Conservation (phyloP, 2,888 invertebrate species). For the Candidula unifasciata region DNA sequence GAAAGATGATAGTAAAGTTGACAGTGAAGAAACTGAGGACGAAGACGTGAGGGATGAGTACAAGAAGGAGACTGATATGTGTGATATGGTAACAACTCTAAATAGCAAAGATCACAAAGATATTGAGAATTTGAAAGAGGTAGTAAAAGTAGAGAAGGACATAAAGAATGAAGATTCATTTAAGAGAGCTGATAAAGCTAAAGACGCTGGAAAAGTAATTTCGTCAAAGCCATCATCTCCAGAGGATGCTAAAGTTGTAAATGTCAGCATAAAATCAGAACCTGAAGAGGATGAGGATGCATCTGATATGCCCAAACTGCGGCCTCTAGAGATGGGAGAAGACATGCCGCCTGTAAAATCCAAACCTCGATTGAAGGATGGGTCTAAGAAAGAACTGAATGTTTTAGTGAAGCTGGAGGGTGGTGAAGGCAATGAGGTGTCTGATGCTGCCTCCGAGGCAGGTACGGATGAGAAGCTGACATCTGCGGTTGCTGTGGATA, state of each 20-base stretch:
- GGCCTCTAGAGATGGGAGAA: constrained; percentile 42
- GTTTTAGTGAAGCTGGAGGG: constrained; percentile 43
- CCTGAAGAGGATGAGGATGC: constrained; percentile 44
- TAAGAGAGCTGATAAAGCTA: constrained; percentile 48
- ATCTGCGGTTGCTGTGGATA: background rate
- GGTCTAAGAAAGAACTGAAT: constrained; percentile 41
- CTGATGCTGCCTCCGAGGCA: background rate
- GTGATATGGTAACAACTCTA: constrained; percentile 44
- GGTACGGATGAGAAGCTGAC: background rate
- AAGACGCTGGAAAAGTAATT: background rate
- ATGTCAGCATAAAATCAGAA: constrained; percentile 46
- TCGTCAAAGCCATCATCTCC: background rate
- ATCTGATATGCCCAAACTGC: constrained; percentile 40
- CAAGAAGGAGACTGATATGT: constrained; percentile 48
- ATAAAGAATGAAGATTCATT: constrained; percentile 44
- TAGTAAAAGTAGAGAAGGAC: constrained; percentile 46
- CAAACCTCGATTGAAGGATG: constrained; percentile 31
- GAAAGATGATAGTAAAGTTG: constrained; percentile 57
- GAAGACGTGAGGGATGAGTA: constrained; percentile 52
- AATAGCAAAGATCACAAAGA: constrained; percentile 35
- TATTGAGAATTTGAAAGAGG: constrained; percentile 47
- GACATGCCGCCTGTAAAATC: constrained; percentile 19
- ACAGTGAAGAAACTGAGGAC: constrained; percentile 41
- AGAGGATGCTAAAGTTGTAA: background rate
- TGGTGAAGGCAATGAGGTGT: background rate